Evolutionary conservation across 2,888 invertebrate genomes (phyloP).

Genomic region (Clanis bilineata): DNA sequence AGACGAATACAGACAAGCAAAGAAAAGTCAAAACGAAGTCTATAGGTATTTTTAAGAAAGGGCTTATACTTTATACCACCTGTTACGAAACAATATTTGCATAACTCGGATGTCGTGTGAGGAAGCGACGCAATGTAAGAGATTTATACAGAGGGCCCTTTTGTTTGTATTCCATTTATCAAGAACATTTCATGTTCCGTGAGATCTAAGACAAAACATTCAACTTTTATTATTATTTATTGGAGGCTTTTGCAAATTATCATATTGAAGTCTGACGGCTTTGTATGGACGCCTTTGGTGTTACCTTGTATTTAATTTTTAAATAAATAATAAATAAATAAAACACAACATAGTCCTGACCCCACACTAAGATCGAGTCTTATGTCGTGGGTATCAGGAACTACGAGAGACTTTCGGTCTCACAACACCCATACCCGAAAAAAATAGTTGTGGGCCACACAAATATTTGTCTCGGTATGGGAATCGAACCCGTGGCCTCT

Average conservation of each 20-base stretch:
- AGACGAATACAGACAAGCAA: neutral
- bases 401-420: too few species aligned
- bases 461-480: too few species aligned
- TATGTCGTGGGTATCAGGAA: too few species aligned
- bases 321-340: too few species aligned
- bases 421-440: too few species aligned
- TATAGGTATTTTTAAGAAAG: conserved; percentile 5
- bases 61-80: conserved; percentile 20
- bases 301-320: neutral
- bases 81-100: conserved; percentile 24
- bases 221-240: conserved; percentile 12
- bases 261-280: neutral
- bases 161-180: conserved; percentile 37
- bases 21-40: neutral
- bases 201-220: neutral
- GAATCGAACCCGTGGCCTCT: too few species aligned
- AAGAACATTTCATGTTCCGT: conserved; percentile 1
- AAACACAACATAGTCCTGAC: too few species aligned
- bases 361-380: too few species aligned
- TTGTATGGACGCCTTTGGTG: neutral
- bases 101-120: conserved; percentile 20
- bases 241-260: conserved; percentile 16
- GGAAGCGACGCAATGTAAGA: conserved; percentile 19
- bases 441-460: too few species aligned
- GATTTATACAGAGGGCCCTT: conserved; percentile 30